Conservation (phyloP, 2,888 invertebrate species). For the Aporophyla lueneburgensis region DNA sequence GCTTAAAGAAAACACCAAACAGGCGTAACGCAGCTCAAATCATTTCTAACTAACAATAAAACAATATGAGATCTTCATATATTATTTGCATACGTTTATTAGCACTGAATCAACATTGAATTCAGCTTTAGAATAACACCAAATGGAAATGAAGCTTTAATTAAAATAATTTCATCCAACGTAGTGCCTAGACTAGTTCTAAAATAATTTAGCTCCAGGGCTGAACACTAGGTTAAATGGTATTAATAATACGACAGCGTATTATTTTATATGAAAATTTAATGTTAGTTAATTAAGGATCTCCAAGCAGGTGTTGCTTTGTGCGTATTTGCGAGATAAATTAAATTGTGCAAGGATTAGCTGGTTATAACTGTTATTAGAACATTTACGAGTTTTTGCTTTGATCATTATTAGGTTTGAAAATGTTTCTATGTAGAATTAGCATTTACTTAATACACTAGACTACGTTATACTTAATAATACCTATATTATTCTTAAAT, state of each 20-base stretch:
- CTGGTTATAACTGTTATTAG: neutral
- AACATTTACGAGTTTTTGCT: neutral
- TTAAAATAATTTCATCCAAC: slow-evolving; percentile 58
- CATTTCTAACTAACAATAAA: slow-evolving; percentile 26
- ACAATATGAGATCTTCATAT: slow-evolving; percentile 38
- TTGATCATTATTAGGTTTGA: neutral
- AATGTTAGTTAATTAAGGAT: slow-evolving; percentile 36
- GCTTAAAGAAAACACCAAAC: slow-evolving; percentile 27
- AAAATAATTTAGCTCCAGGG: slow-evolving; percentile 48
- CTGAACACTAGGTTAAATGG: slow-evolving; percentile 39
- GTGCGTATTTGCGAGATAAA: slow-evolving; percentile 1
- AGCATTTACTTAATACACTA: neutral
- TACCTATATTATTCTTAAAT: neutral
- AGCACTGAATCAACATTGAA: slow-evolving; percentile 38
- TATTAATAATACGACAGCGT: slow-evolving; percentile 27
- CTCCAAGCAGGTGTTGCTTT: slow-evolving; percentile 30
- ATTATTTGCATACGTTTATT: slow-evolving; percentile 47
- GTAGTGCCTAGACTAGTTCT: slow-evolving; percentile 33
- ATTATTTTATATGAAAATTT: slow-evolving; percentile 42
- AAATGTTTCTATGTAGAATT: neutral
- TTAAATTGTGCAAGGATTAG: slow-evolving; percentile 18
- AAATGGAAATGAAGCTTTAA: slow-evolving; percentile 54
- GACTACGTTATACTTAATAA: neutral
- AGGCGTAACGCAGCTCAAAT: slow-evolving; percentile 3
- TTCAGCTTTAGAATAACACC: slow-evolving; percentile 40